A percentile compares a stretch with the other conserved stretches of the same genome.
These are phyloP conservation scores for Tanaodytes sp. DNA, from an alignment of 2,888 invertebrate genomes.

Conservation along the genomic window DNA sequence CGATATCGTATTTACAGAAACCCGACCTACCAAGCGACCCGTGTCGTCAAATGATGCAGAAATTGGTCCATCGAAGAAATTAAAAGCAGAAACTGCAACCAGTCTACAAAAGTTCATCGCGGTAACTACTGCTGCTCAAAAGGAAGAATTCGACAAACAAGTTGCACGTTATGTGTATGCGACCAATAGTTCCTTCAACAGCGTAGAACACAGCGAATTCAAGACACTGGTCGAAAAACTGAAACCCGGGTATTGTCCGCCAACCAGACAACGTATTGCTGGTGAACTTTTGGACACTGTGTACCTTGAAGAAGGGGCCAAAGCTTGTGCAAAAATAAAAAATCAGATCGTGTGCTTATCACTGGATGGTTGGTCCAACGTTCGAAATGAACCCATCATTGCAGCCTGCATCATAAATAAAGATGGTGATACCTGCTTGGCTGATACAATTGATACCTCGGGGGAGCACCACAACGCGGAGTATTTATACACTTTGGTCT, in stretches of 20 bases:
- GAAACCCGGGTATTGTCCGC: constrained; percentile 8
- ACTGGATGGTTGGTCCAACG: constrained; percentile 2
- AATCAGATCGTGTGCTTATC: constrained; percentile 5
- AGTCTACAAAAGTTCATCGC: constrained; percentile 1
- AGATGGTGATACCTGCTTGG: not conserved
- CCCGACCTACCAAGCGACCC: not conserved
- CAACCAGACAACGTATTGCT: not conserved
- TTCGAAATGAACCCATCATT: constrained; percentile 5
- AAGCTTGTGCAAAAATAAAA: not conserved
- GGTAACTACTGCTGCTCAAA: constrained; percentile 7
- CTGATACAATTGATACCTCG: constrained; percentile 5
- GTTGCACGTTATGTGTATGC: constrained; percentile 25
- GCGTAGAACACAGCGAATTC: constrained; percentile 24
- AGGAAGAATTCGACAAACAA: constrained; percentile 14
- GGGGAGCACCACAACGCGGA: constrained; percentile 1
- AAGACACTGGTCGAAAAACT: constrained; percentile 10
- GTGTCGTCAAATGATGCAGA: not conserved
- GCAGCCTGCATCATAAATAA: constrained; percentile 6
- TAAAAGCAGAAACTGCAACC: not conserved
- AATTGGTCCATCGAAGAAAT: constrained; percentile 2
- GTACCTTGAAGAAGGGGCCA: not conserved
- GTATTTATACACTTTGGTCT: not conserved
- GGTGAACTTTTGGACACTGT: not conserved
- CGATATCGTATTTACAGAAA: constrained; percentile 7
- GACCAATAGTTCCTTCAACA: constrained; percentile 13